These are phyloP conservation scores for Anas bahamensis DNA, from an alignment of 2,797 vertebrate species.

Conservation along the genomic window DNA sequence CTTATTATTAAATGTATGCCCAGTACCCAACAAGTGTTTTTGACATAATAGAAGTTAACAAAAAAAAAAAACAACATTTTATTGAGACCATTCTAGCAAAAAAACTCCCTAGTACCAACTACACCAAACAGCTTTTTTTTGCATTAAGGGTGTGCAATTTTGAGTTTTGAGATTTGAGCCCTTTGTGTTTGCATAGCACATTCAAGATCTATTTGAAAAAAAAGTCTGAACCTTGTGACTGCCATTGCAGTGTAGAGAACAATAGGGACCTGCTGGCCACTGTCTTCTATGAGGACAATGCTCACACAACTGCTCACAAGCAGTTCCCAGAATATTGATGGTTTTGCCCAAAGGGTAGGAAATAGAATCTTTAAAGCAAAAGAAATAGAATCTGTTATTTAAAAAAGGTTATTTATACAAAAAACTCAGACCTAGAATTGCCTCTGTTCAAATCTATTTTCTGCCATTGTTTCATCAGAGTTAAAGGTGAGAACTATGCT, in stretches of 20 bases:
- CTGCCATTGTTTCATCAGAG: not conserved
- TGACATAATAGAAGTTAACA: not conserved
- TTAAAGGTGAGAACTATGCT: not conserved
- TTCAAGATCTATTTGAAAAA: not conserved
- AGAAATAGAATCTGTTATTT: not conserved
- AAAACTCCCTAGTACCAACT: not conserved
- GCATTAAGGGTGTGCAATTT: not conserved
- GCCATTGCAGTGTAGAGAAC: not conserved
- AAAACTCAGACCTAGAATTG: not conserved
- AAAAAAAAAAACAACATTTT: not conserved
- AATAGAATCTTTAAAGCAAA: not conserved
- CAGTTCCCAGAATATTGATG: not conserved
- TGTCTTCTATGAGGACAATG: not conserved
- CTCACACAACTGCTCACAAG: not conserved
- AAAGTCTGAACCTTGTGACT: not conserved
- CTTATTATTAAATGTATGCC: not conserved
- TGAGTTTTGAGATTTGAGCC: not conserved
- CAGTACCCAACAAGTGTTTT: not conserved
- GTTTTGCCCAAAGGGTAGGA: not conserved
- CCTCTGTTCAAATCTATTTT: not conserved
- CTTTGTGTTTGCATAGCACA: not conserved
- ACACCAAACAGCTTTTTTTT: not conserved
- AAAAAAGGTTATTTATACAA: not conserved
- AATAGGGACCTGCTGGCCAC: not conserved
- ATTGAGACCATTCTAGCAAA: not conserved